These are phyloP conservation scores for Brachystomella parvula DNA, from an alignment of 1,140 invertebrate species.

Conservation along the genomic window DNA sequence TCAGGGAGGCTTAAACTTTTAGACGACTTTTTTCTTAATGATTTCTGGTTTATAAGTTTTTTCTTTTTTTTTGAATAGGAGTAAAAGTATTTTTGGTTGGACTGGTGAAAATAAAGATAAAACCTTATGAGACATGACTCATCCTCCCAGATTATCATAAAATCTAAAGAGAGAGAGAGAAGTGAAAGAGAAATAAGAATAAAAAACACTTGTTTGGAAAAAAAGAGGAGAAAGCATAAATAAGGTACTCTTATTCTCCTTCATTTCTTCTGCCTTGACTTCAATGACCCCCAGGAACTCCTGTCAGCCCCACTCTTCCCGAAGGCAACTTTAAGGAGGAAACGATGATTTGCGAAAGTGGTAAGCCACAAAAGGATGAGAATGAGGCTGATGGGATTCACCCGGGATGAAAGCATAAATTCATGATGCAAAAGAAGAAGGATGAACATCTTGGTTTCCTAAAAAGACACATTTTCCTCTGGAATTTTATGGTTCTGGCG, in stretches of 20 bases:
- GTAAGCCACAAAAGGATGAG: background rate
- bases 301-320: background rate
- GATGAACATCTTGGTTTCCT: background rate
- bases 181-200: background rate
- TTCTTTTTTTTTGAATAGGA: no score
- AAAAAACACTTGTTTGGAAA: constrained; percentile 12
- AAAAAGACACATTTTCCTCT: background rate
- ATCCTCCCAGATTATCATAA: constrained; percentile 5
- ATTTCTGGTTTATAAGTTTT: no score
- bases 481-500: background rate
- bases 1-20: no score
- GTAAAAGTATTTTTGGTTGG: no score
- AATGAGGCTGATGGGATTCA: no score
- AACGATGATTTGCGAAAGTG: constrained; percentile 9
- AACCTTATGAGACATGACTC: constrained; percentile 9
- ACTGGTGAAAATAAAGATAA: background rate
- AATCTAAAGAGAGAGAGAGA: background rate
- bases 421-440: background rate
- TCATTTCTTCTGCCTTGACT: background rate
- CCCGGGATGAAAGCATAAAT: background rate
- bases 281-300: background rate
- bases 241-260: background rate
- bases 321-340: background rate
- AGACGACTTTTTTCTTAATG: no score
- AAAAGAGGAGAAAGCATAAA: background rate